Evolutionary conservation across 2,888 invertebrate genomes (phyloP).

Genomic region (Plebejus anna): DNA sequence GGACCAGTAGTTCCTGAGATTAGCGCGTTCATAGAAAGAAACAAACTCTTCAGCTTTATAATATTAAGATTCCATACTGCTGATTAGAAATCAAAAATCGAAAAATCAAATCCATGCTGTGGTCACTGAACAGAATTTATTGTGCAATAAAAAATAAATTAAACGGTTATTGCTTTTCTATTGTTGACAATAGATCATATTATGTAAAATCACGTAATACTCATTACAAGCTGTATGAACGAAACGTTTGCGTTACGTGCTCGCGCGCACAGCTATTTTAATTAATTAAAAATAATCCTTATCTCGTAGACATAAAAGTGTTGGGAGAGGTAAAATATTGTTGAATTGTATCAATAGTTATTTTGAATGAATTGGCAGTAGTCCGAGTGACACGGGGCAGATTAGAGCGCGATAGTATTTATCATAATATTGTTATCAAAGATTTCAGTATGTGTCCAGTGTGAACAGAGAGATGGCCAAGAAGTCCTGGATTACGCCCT

Average conservation of each 20-base stretch:
- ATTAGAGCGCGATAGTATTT: background rate
- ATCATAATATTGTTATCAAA: background rate
- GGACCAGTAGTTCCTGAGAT: no score
- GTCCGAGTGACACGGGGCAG: background rate
- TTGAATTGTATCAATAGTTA: background rate
- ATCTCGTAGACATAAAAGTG: background rate
- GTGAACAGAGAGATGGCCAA: conserved; percentile 37
- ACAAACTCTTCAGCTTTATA: no score
- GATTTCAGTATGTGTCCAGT: conserved; percentile 18
- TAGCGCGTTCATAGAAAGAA: no score
- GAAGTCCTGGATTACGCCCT: conserved; percentile 44
- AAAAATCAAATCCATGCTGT: no score
- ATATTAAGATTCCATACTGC: no score
- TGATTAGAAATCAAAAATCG: no score
- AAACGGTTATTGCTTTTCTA: background rate
- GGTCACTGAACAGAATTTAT: no score
- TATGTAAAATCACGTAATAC: background rate
- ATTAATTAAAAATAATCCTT: background rate
- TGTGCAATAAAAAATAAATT: no score
- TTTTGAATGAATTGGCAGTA: background rate
- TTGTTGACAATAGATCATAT: background rate
- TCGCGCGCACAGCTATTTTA: background rate
- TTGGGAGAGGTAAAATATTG: background rate
- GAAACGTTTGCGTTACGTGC: background rate
- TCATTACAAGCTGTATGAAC: background rate